Evolutionary conservation across 2,113 vertebrate species (phyloP).

Genomic region (Mesitornis unicolor): DNA sequence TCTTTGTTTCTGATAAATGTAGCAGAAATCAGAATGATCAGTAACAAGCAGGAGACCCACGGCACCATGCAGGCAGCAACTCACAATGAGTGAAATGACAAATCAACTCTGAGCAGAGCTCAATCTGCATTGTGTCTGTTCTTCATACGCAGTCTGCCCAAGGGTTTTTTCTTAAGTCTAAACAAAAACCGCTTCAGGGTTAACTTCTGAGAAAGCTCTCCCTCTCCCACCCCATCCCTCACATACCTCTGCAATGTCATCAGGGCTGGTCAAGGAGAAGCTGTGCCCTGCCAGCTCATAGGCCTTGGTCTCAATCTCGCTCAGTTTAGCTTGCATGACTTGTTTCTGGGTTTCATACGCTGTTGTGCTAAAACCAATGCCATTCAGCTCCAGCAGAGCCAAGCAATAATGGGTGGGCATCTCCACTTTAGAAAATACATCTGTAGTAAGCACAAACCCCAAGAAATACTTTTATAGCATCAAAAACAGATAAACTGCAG

Average conservation of each 20-base stretch:
- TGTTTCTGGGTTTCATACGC: slow-evolving; percentile 92
- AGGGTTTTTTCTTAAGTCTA: background rate
- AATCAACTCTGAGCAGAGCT: background rate
- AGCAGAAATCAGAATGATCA: background rate
- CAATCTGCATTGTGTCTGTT: background rate
- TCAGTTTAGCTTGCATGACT: slow-evolving; percentile 91
- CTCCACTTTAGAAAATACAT: slow-evolving; percentile 84
- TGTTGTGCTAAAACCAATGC: slow-evolving; percentile 88
- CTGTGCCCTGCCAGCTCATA: slow-evolving; percentile 89
- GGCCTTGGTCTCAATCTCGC: slow-evolving; percentile 82
- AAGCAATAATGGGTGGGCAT: slow-evolving; percentile 93
- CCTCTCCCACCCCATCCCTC: background rate
- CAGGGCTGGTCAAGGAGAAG: slow-evolving; percentile 91
- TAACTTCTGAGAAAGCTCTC: background rate
- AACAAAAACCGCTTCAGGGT: background rate
- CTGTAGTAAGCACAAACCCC: slow-evolving; percentile 64
- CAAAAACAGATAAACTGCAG: background rate
- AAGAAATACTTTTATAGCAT: background rate
- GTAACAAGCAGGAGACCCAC: background rate
- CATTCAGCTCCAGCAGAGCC: slow-evolving; percentile 92
- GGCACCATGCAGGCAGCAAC: background rate
- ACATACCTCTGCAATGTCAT: slow-evolving; percentile 90
- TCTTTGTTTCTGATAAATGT: background rate
- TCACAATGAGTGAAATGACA: background rate
- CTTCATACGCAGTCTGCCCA: rapidly evolving